Base-by-base conservation (phyloP, 2,888 invertebrate genomes). In the Polyommatus icarus region DNA sequence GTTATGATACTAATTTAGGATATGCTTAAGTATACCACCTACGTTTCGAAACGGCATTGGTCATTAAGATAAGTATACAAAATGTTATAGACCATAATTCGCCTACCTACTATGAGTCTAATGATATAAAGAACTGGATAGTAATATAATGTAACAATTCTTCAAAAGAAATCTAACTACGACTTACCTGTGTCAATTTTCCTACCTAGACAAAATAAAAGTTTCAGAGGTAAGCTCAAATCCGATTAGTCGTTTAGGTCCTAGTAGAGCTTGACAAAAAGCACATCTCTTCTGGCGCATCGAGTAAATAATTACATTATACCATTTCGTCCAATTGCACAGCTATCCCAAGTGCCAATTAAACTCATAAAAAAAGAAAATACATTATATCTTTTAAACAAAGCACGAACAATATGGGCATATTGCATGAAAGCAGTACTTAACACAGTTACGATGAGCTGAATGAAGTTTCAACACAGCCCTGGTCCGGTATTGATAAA, bases 401-500 rank as follows among this genome's bases (percentile, higher is more conserved):
- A 67, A 67, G 29, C 18, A 67, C 29, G 15, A 67, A 32, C 15
- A 29, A 67, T 67, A 67, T 67, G 24, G 29, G 12, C 29, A 24
- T 29, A 5, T 24, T 24, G 18, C 20, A 61, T 24, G 29, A 29
- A 67, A 67, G 67, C 29, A 67, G 12, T 32, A 67, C 67, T 67
- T 67, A 67, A 32, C 67, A 67, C 15, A 67, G 29, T 32, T 67
- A 67, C 67, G 67, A 67, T 24, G 24, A 29, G 5, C 24, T 67
- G 67, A 67, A 67, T 67, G 67, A 67, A 32, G 67, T 67, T 67
- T 67, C 29, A 67, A 67, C 67, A 32, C 15, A 54, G 54, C 75
- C 75, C 46, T 75, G 6, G 46, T 75, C 50, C 24, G 75, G 50
- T 75, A 75, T 50, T 75, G 29, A 75, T 75, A 75, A 75, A 75